Evolutionary conservation across 2,113 vertebrate species (phyloP), one percentile per base, ranked within the genome.

Genomic region (Etheostoma spectabile): DNA sequence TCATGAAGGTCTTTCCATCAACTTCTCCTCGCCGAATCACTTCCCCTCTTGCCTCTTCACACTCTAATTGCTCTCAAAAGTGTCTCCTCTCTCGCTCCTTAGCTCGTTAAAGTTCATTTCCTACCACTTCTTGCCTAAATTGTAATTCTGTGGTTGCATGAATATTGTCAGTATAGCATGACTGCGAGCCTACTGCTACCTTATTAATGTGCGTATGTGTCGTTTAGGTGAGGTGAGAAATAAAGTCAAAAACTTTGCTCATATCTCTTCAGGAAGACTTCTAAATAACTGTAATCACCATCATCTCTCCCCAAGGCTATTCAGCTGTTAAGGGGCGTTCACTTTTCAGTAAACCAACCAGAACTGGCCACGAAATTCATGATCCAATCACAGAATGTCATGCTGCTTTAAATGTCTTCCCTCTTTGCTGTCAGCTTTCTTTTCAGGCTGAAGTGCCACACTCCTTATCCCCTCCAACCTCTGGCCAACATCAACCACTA

Each of bases 21-120:
- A 12, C 77, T 56, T 79, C 80, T 77, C 19, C 38, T 85, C 24
- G 1, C 61, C 8, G 49, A 80, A 72, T 87, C 60, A 27, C 73
- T 74, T 30, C 46, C 27, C n/a, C 55, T n/a, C 74, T 53, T 68
- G 62, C 46, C 19, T 30, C 72, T 72, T 7, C 19, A 64, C 59
- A 24, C 64, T 80, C 46, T 80, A 85, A 86, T 88, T 74, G 84
- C 86, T 73, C 83, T 81, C 71, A 79, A 86, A 67, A 90, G 64
- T 77, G 14, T 48, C 62, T 72, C 35, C 51, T 80, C 67, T 77
- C 33, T 38, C 11, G 48, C 62, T 70, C 48, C 60, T 74, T 49
- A 27, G 51, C 69, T 73, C 6, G 30, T 84, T 85, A 65, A 69
- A 53, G 38, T 74, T 88, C 8, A 59, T 75, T 75, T 59, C 53